A percentile compares a stretch with the other conserved stretches of the same genome.
Evolutionary conservation across 2,888 invertebrate genomes (phyloP).

Genomic region (Chrysolina oricalcia): DNA sequence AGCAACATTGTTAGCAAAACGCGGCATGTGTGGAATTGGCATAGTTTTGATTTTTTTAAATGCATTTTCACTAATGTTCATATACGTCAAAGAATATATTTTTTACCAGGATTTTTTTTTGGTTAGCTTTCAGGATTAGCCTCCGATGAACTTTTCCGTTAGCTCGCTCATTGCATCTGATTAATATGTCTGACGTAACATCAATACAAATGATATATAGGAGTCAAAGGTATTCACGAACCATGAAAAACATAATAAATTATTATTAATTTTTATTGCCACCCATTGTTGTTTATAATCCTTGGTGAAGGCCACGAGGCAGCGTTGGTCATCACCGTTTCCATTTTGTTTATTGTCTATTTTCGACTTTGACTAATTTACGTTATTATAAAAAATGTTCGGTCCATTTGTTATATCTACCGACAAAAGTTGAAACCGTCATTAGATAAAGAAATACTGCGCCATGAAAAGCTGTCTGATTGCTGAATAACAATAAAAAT

Average conservation of each 20-base stretch:
- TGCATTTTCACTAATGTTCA: too few relatives aligned
- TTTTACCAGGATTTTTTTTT: too few relatives aligned
- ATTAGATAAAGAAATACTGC: slow-evolving; percentile 35
- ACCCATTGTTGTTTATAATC: slow-evolving; percentile 30
- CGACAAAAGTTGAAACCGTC: slow-evolving; percentile 42
- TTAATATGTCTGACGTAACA: slow-evolving; percentile 10
- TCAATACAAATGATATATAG: slow-evolving; percentile 32
- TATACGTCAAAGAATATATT: too few relatives aligned
- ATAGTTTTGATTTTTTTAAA: too few relatives aligned
- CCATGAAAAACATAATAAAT: slow-evolving; percentile 30
- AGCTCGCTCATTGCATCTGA: background rate
- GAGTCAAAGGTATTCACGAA: slow-evolving; percentile 20
- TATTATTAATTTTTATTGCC: slow-evolving; percentile 33
- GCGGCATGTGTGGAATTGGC: too few relatives aligned
- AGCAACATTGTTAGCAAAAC: too few relatives aligned
- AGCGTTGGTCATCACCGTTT: slow-evolving; percentile 26
- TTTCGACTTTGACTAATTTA: slow-evolving; percentile 45
- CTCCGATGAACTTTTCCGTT: too few relatives aligned
- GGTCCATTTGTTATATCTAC: slow-evolving; percentile 37
- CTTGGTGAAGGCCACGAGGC: slow-evolving; percentile 26
- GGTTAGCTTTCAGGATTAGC: too few relatives aligned
- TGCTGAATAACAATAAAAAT: slow-evolving; percentile 47
- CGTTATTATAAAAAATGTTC: slow-evolving; percentile 39
- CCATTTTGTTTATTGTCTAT: slow-evolving; percentile 38
- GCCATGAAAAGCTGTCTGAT: slow-evolving; percentile 33